Base-by-base conservation (phyloP, 2,113 vertebrate genomes). In the Anoplopoma fimbria region DNA sequence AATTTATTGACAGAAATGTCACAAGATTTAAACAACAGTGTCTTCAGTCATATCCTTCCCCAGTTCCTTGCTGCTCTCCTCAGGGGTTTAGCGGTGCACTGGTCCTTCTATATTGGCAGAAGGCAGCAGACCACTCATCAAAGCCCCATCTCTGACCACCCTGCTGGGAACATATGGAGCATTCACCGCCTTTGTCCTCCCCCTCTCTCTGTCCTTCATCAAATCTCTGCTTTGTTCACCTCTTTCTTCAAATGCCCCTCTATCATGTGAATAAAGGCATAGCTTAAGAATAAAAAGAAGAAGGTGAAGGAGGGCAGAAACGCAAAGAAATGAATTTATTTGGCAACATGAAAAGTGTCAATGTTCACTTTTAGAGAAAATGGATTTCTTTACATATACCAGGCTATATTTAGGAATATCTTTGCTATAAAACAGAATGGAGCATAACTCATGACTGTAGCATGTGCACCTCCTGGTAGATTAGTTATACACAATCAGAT, bases 131-230 rank as follows among this genome's bases (percentile, higher is more conserved):
- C 68, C 79, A 25, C 75, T 69, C 90, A 81, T 90, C 89, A 91
- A 93, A 92, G 84, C 72, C 61, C 67, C 78, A 33, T 84, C 58
- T 69, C 86, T 84, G 82, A 87, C 89, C 86, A 85, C 88, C 92
- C 87, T 89, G 90, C 91, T 90, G 89, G 80, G 90, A 86, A 65
- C 91, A 94, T 91, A 93, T 94, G 92, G 89, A 91, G 64, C 27
- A 42, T 64, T 85, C 78, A 17, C 51, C 42, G 70, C 58, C 81
- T 91, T 86, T 92, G 87, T 91, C 84, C 71, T 77, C 61, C 38
- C 61, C 15, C 23, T 25, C 68, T 72, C 69, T 82, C 70, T 65
- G 17, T 70, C 29, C 63, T 33, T 73, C 36, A 68, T 47, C 23
- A 55, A 23, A 79, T 80, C 25, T 75, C 19, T 51, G 36, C 64